phyloP scores from a whole-genome alignment of 2,113 vertebrate species.

The Bos indicus region DNA sequence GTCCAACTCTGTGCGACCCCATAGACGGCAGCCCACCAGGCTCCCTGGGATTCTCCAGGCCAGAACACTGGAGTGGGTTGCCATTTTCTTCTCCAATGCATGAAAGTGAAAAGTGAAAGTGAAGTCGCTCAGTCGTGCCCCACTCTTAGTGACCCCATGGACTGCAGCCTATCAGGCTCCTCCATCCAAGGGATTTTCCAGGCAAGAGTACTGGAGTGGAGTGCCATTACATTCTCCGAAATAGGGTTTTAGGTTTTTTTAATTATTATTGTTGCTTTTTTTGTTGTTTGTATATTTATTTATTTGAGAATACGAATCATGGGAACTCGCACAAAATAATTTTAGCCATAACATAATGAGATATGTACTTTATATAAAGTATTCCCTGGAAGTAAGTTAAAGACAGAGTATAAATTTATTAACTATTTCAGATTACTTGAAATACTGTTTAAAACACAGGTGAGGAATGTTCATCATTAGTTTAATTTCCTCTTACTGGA shows the following conservation, averaged over 20 bases:
- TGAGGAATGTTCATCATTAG: neutral
- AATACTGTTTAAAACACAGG: neutral
- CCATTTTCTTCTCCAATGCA: too few relatives aligned
- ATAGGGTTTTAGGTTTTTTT: neutral
- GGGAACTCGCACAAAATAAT: neutral
- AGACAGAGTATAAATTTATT: neutral
- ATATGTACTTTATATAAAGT: neutral
- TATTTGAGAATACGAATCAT: neutral
- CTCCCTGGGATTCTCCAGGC: too few relatives aligned
- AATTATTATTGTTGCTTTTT: neutral
- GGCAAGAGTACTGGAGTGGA: too few relatives aligned
- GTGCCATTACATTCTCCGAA: neutral
- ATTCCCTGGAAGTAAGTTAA: neutral
- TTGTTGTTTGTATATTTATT: neutral
- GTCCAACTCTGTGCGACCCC: too few relatives aligned
- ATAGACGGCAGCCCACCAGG: too few relatives aligned
- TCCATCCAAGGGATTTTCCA: too few relatives aligned
- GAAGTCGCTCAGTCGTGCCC: too few relatives aligned
- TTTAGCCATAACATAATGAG: neutral
- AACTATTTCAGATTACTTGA: neutral
- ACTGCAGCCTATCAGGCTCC: too few relatives aligned
- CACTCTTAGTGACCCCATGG: fast-evolving
- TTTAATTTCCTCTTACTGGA: neutral
- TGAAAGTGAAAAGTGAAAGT: too few relatives aligned
- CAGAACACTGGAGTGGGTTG: too few relatives aligned